These are phyloP conservation scores for Dendrocincla fuliginosa DNA, from an alignment of 2,797 vertebrate genomes.

Conservation along the genomic window DNA sequence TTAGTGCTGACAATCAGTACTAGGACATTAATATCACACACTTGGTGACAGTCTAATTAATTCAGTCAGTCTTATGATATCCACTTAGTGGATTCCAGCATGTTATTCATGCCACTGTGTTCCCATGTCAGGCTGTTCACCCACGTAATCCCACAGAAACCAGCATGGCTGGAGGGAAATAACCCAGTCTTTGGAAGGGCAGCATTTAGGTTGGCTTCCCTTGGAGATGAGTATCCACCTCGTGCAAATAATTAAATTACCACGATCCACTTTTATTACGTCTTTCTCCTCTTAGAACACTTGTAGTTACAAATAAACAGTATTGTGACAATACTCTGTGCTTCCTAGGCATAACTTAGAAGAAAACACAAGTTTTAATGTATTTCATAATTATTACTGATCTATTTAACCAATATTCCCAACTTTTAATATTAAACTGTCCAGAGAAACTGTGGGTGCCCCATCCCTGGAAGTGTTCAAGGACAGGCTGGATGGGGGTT, in stretches of 20 bases:
- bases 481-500: background rate
- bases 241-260: background rate
- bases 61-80: background rate
- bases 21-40: background rate
- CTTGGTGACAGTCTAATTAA: conserved; percentile 3
- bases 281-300: background rate
- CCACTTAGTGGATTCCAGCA: background rate
- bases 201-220: background rate
- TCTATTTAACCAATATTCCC: background rate
- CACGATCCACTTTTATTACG: background rate
- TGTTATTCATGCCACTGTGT: background rate
- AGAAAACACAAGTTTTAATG: background rate
- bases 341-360: background rate
- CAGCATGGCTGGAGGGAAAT: background rate
- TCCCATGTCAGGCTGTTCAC: background rate
- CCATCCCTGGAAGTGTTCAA: background rate
- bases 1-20: background rate
- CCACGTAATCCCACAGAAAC: background rate
- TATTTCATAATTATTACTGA: background rate
- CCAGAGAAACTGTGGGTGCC: background rate
- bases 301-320: background rate
- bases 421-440: background rate
- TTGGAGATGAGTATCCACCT: background rate
- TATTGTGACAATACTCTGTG: background rate
- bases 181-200: background rate